phyloP scores from a whole-genome alignment of 1,140 invertebrate species.

The Tetragnatha versicolor region DNA sequence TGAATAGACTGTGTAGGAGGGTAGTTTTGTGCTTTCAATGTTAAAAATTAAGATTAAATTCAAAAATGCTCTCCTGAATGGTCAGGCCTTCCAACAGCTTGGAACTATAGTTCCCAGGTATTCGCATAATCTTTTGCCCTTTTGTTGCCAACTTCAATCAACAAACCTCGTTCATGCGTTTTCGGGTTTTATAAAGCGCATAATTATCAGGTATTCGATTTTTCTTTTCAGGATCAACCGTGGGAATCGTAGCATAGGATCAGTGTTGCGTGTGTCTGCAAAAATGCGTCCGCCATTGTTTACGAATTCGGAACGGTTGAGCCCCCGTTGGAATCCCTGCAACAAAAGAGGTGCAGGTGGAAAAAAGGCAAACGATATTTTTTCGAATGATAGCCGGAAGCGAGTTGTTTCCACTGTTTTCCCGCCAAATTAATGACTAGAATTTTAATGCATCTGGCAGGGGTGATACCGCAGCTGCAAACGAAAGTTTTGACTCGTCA shows the following conservation, averaged over 20 bases:
- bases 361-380: neutral
- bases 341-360: slow-evolving; percentile 3
- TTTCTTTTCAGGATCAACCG: slow-evolving; percentile 8
- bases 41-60: too few relatives aligned
- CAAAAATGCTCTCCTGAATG: too few relatives aligned
- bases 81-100: too few relatives aligned
- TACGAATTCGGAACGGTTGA: slow-evolving; percentile 25
- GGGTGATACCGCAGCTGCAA: slow-evolving; percentile 2
- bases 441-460: neutral
- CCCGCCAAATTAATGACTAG: neutral
- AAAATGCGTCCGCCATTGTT: slow-evolving; percentile 14
- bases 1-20: too few relatives aligned
- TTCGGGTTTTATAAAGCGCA: too few relatives aligned
- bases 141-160: too few relatives aligned
- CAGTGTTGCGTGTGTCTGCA: neutral
- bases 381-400: neutral
- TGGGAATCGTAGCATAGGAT: slow-evolving; percentile 24
- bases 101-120: too few relatives aligned
- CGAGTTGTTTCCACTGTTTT: neutral
- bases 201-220: too few relatives aligned
- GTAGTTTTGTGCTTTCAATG: too few relatives aligned
- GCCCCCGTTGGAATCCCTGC: neutral
- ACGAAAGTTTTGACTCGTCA: neutral
- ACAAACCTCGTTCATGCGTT: too few relatives aligned
- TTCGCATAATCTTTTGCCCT: too few relatives aligned